Evolutionary conservation across 2,888 invertebrate genomes (phyloP), one percentile per base, ranked within the genome.

Genomic region (Drosophila gaucha): DNA sequence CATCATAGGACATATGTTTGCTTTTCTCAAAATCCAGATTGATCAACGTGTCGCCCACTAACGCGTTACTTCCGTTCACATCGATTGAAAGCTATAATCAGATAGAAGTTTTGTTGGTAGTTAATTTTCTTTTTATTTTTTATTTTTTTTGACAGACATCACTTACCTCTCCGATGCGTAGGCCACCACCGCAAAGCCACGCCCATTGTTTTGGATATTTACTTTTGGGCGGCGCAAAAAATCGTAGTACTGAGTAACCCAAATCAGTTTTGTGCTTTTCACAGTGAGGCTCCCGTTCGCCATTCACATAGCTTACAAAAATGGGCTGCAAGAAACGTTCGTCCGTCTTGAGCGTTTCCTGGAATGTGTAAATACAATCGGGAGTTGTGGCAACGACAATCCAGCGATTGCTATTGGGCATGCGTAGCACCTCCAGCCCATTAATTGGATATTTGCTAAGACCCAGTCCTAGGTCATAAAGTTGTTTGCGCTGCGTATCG

Each of bases 401-500:
- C 91, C 96, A 97, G 86, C 94, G 95, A 67, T 94, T 95, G 0
- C 94, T 93, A 49, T 93, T 93, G 10, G 95, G 94, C 60, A 96
- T 93, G 88, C 95, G 94, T 89, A 96, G 95, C 91, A 96, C 96
- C 89, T 97, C 96, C 54, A 98, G 92, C 0, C 97, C 97, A n/a
- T 96, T 97, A 67, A 98, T 96, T 0, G 96, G 95, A 62, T 95
- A 95, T 36, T 89, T 91, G 43, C 94, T 93, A 24, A 94, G 93
- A 0, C 96, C 96, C 91, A 95, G 95, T 0, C 97, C 97, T 74
- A 98, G 94, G 91, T 97, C 97, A 89, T 97, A 98, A 38, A 98
- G 95, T 94, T 97, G 97, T 92, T 95, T 96, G 93, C 96, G 95
- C 90, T 97, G 96, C 90, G 96, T 95, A 66, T 98, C 97, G 67